Evolutionary conservation across 2,113 vertebrate genomes (phyloP).

Genomic region (Noctilio leporinus): DNA sequence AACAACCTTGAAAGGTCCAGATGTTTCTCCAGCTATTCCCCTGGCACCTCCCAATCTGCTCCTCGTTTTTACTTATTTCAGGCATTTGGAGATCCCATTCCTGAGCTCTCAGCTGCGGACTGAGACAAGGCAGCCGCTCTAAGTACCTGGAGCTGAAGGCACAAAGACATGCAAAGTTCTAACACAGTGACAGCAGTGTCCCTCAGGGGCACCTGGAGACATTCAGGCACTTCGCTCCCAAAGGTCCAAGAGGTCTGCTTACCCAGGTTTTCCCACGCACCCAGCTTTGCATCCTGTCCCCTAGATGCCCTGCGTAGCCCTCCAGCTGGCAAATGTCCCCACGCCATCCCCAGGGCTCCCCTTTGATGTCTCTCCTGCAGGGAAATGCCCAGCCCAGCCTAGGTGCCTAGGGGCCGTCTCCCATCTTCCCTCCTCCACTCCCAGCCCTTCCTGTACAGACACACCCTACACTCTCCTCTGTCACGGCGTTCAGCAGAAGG

Average conservation of each 20-base stretch:
- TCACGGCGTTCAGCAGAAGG: neutral
- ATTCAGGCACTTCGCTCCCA: neutral
- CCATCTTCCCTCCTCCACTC: neutral
- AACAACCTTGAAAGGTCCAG: neutral
- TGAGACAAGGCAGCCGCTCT: neutral
- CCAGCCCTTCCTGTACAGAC: accelerated
- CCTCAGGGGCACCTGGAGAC: neutral
- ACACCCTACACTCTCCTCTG: neutral
- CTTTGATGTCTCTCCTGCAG: neutral
- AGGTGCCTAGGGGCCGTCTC: neutral
- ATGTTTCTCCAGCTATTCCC: neutral
- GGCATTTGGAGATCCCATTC: neutral
- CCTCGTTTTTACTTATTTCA: neutral
- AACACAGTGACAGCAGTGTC: neutral
- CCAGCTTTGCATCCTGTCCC: neutral
- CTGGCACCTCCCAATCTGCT: neutral
- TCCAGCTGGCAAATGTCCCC: neutral
- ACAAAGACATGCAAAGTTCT: neutral
- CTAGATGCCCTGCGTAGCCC: neutral
- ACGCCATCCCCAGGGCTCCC: neutral
- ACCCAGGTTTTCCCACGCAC: neutral
- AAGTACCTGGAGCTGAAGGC: neutral
- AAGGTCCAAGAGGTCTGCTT: neutral
- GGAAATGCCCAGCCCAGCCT: neutral
- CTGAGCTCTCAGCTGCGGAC: neutral